Conservation (phyloP, 2,888 invertebrate genomes). For the Steinernema scapterisci region DNA sequence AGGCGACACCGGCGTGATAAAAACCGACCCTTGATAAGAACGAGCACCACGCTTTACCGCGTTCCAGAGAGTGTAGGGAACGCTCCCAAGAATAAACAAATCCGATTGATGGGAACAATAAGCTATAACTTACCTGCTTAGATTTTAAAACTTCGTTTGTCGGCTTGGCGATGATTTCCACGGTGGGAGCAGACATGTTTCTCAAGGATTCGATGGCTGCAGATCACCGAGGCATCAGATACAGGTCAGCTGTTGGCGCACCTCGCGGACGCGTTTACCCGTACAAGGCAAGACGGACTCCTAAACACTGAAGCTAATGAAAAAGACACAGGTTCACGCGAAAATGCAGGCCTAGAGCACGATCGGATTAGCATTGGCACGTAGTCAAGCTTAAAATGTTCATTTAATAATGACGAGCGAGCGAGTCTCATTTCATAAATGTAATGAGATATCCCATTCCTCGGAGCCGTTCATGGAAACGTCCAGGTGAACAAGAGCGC, state of each 20-base stretch:
- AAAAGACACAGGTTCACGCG: not conserved
- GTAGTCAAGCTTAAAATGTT: not conserved
- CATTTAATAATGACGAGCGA: too few relatives aligned
- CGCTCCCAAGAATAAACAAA: not conserved
- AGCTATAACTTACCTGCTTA: slow-evolving; percentile 15
- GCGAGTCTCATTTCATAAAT: too few relatives aligned
- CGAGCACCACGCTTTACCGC: slow-evolving; percentile 15
- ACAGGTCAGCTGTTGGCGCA: slow-evolving; percentile 29
- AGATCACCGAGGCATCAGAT: slow-evolving; percentile 24
- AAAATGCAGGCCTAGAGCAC: not conserved
- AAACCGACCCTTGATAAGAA: slow-evolving; percentile 27
- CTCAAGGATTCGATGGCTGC: not conserved
- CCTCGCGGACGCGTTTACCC: slow-evolving; percentile 31
- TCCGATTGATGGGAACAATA: not conserved
- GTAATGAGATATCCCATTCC: too few relatives aligned
- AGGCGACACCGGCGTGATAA: slow-evolving; percentile 1
- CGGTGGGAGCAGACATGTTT: not conserved
- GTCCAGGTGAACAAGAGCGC: too few relatives aligned
- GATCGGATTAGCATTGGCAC: not conserved
- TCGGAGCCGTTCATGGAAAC: too few relatives aligned
- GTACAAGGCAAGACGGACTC: slow-evolving; percentile 29
- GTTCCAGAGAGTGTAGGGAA: not conserved
- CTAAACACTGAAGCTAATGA: slow-evolving; percentile 13
- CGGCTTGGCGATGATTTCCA: not conserved
- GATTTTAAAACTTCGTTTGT: not conserved